Base-by-base conservation (phyloP, 2,888 invertebrate genomes). In the Limenitis camilla region DNA sequence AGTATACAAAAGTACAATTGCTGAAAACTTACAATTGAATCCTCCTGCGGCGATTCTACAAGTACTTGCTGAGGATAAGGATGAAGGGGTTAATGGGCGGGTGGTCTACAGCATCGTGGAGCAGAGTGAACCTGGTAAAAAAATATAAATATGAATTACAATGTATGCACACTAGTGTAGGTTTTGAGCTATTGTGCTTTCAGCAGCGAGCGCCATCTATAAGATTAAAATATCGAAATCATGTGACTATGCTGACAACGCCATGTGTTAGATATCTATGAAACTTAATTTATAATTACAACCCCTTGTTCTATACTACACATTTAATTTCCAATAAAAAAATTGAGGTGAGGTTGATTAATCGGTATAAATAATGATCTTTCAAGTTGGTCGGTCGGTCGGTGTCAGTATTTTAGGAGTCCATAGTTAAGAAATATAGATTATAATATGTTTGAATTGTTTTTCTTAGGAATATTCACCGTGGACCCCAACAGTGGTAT, bases 1-100 rank as follows among this genome's bases (percentile, higher is more conserved):
- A 42, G 90, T 90, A 6, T 97, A 96, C 76, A 91, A 91, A 63
- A 92, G 93, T 1, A 93, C 92, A 0, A 93, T 97, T 9, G 93
- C 94, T 0, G 96, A 97, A 74, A 96, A 95, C 74, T 88, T 94
- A 0, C 91, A 93, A 8, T 77, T 94, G 11, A 91, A 92, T 69
- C 95, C 96, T 0, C 94, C 95, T 0, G 92, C 95, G 0, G 93
- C 94, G 1, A 91, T 97, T 45, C 74, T 96, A 8, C 94, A 95
- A 65, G 90, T 97, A 0, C 88, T 92, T 57, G 97, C 96, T 0
- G 91, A 91, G 10, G 97, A 97, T 66, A 89, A 89, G 27, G 97
- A 98, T 66, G 91, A 92, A 48, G 96, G 94, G 1, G 68, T 90
- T 6, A 94, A 95, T 68, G 95, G 93, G 6, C 91, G 91, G 59